Conservation (phyloP, 2,888 invertebrate genomes). For the Orthosia incerta region DNA sequence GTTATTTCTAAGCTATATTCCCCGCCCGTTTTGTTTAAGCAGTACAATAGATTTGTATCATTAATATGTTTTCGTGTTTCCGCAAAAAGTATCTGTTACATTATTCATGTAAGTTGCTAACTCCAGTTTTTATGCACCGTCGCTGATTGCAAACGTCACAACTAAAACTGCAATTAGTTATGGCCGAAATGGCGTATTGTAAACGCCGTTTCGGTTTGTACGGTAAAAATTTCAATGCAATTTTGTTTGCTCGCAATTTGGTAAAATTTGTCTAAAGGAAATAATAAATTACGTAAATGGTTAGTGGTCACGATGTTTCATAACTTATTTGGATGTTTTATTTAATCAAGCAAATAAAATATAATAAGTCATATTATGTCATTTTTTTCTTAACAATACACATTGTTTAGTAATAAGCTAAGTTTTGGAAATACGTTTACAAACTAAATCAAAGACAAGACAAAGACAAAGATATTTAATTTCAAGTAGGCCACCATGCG, state of each 20-base stretch:
- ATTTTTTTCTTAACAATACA: too few relatives aligned
- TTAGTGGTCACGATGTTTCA: background rate
- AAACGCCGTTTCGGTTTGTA: constrained; percentile 34
- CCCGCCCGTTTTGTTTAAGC: constrained; percentile 8
- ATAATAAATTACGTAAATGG: too few relatives aligned
- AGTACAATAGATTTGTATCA: constrained; percentile 45
- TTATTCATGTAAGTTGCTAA: constrained; percentile 46
- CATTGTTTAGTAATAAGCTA: constrained; percentile 13
- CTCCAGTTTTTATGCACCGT: constrained; percentile 42
- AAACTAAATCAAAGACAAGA: too few relatives aligned
- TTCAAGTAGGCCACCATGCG: too few relatives aligned
- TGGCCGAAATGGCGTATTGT: constrained; percentile 51
- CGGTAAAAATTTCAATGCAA: constrained; percentile 46
- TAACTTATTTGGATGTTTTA: background rate
- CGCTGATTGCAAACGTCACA: constrained; percentile 58
- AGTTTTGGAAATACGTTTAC: constrained; percentile 1
- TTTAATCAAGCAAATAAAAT: constrained; percentile 12
- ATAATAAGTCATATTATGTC: too few relatives aligned
- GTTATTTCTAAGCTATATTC: constrained; percentile 6
- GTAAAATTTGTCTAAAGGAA: constrained; percentile 13
- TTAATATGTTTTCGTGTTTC: too few relatives aligned
- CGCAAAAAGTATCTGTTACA: constrained; percentile 43
- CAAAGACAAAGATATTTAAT: too few relatives aligned
- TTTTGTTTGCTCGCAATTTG: constrained; percentile 21
- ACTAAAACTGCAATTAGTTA: constrained; percentile 56